Base-by-base conservation (phyloP, 2,888 invertebrate species). In the Tenthredo mesomela region DNA sequence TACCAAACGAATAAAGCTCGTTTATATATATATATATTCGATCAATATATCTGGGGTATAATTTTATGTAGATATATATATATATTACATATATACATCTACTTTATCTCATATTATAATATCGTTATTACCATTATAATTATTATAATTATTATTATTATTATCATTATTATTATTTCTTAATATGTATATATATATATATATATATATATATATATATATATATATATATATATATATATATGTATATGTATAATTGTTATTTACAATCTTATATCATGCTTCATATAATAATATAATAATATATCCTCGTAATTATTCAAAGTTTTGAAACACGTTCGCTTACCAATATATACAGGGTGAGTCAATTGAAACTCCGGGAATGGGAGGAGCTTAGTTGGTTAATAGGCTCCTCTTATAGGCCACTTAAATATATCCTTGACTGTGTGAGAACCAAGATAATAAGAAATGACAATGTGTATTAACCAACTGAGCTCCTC, bases 181-280 rank as follows among this genome's bases (percentile, higher is more conserved):
- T 37, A 10, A n/a, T 73, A 43, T 73, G 18, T 73, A 73, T 67
- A 21, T 37, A n/a, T 7, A 37, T 37, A 37, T 37, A 7, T 73
- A 73, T 73, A 21, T 37, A 71, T 71, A 71, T 33, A 33, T 33
- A 33, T 33, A n/a, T n/a, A 43, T 71, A 7, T 71, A 43, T 67
- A 40, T 71, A 73, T 73, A 21, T 37, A 73, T 73, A 73, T 73
- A 21, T 37, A 71, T 71, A 71, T 33, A 33, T 33, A 33, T 33
- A 43, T 71, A 7, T 71, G 21, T 67, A 40, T 71, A 73, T 73
- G 43, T 37, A 73, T 73, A 73, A 73, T 73, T 43, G 71, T 73
- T 73, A 73, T 73, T 73, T 73, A 73, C 71, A 73, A 73, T 43
- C 43, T 73, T 40, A 73, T n/a, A 73, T 25, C 40, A 40, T 73